These are phyloP conservation scores for Lithobates sylvaticus DNA, from an alignment of 2,797 vertebrate genomes.

Conservation along the genomic window DNA sequence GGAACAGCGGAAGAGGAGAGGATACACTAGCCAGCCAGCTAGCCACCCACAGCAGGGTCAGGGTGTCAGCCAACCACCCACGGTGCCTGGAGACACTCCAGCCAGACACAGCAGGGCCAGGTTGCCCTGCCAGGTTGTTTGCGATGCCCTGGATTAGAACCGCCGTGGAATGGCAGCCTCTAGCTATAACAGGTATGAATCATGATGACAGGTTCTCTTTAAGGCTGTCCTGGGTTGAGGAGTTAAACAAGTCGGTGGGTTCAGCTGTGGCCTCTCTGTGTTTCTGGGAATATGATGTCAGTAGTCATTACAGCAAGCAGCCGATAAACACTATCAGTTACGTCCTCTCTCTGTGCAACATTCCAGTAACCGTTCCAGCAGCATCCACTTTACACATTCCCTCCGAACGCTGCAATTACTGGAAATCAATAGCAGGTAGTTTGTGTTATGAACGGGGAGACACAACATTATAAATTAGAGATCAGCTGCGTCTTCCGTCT, in stretches of 20 bases:
- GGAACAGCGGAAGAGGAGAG: too few relatives aligned
- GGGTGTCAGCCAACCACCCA: too few relatives aligned
- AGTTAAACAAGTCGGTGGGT: not conserved
- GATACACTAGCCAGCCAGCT: too few relatives aligned
- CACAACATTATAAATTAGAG: conserved; percentile 8
- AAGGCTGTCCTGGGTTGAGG: too few relatives aligned
- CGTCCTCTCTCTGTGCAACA: not conserved
- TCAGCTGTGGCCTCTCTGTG: not conserved
- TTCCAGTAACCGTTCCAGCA: conserved; percentile 6
- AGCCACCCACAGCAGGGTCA: too few relatives aligned
- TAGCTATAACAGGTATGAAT: too few relatives aligned
- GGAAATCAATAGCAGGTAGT: conserved; percentile 6
- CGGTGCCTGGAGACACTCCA: too few relatives aligned
- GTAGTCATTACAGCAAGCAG: conserved; percentile 6
- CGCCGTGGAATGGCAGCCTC: too few relatives aligned
- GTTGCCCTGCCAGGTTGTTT: too few relatives aligned
- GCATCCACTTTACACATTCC: not conserved
- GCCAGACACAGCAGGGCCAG: too few relatives aligned
- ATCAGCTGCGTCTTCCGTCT: not conserved
- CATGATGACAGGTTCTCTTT: too few relatives aligned
- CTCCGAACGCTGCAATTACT: not conserved
- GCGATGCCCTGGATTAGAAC: too few relatives aligned
- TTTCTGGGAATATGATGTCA: conserved; percentile 28
- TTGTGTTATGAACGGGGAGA: not conserved
- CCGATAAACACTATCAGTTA: conserved; percentile 29